phyloP scores from a whole-genome alignment of 2,888 invertebrate species.

The Fragum whitleyi region DNA sequence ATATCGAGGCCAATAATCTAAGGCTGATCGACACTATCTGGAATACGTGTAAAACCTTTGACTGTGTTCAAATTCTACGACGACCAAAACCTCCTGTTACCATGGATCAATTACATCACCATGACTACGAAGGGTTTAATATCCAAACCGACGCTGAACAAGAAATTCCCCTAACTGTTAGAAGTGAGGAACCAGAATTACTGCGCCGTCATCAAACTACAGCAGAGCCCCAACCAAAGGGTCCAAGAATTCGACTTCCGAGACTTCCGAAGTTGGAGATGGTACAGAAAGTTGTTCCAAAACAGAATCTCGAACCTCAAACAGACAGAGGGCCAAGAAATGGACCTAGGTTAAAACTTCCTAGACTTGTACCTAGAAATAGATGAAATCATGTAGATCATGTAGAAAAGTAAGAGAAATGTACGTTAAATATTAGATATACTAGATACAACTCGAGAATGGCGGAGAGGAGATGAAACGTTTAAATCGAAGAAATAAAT shows the following conservation, averaged over 20 bases:
- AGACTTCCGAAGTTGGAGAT: slow-evolving; percentile 42
- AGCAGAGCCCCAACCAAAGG: slow-evolving; percentile 45
- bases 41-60: slow-evolving; percentile 59
- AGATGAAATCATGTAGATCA: not conserved
- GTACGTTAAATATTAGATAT: too few species aligned
- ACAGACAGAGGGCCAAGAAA: slow-evolving; percentile 15
- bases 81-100: slow-evolving; percentile 46
- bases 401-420: too few species aligned
- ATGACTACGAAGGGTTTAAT: slow-evolving; percentile 24
- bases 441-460: too few species aligned
- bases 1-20: slow-evolving; percentile 57
- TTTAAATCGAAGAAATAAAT: too few species aligned
- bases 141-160: slow-evolving; percentile 39
- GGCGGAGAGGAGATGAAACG: too few species aligned
- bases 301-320: slow-evolving; percentile 35
- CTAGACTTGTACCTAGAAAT: slow-evolving; percentile 35
- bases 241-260: slow-evolving; percentile 37
- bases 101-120: not conserved
- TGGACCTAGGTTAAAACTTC: slow-evolving; percentile 20
- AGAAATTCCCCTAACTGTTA: slow-evolving; percentile 6
- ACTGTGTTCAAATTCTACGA: slow-evolving; percentile 56
- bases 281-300: slow-evolving; percentile 36
- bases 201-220: slow-evolving; percentile 55
- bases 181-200: slow-evolving; percentile 36
- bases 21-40: slow-evolving; percentile 62